Evolutionary conservation across 2,113 vertebrate species (phyloP).

Genomic region (Pelusios castaneus): DNA sequence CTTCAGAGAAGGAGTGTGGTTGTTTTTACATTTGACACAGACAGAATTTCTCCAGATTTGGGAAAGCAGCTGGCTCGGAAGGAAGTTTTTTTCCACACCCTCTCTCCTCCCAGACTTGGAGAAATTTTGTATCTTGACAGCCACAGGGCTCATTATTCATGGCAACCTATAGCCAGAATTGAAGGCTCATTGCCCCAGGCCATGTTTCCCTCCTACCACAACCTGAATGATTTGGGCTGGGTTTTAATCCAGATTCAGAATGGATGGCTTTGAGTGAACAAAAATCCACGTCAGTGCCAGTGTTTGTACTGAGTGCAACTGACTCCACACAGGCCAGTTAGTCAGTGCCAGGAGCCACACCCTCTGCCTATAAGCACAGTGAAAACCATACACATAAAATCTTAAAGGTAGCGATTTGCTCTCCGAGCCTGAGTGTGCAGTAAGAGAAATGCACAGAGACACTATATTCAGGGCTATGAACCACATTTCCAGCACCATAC

Average conservation of each 20-base stretch:
- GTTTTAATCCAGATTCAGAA: background rate
- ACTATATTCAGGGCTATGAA: background rate
- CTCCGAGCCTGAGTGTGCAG: background rate
- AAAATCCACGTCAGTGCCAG: background rate
- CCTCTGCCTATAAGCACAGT: background rate
- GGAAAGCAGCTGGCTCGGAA: background rate
- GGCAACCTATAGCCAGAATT: background rate
- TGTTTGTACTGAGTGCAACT: background rate
- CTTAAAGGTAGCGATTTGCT: background rate
- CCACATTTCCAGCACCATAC: background rate
- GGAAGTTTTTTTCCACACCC: background rate
- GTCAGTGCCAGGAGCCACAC: rapidly evolving
- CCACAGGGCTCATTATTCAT: background rate
- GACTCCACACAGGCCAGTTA: background rate
- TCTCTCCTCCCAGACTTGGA: background rate
- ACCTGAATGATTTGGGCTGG: background rate
- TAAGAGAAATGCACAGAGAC: background rate
- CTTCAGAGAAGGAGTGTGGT: conserved; percentile 26
- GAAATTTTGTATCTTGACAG: background rate
- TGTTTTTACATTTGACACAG: conserved; percentile 27
- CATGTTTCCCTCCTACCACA: background rate
- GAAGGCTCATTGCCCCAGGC: background rate
- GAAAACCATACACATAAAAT: background rate
- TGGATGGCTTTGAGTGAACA: background rate
- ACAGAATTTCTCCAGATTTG: background rate